Conservation (phyloP, 2,888 invertebrate species). For the Nematopogon swammerdamellus region DNA sequence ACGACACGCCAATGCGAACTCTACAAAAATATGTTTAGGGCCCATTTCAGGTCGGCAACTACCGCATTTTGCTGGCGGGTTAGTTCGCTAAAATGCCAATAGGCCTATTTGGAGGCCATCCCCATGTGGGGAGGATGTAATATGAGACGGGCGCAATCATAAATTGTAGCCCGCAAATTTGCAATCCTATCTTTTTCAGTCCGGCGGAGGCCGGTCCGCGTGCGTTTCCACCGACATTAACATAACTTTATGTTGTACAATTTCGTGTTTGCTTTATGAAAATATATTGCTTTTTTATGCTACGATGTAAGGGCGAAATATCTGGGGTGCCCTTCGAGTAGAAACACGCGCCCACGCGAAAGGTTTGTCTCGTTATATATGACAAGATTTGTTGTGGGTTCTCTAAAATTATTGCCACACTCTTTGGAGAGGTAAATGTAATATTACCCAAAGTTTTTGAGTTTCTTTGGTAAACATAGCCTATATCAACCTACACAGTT, state of each 20-base stretch:
- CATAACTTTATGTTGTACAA: conserved; percentile 47
- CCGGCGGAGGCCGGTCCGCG: conserved; percentile 32
- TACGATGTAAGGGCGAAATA: not conserved
- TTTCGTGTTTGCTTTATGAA: conserved; percentile 39
- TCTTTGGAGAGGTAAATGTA: not conserved
- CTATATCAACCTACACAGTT: too few species aligned
- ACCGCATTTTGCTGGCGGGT: conserved; percentile 21
- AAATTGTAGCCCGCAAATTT: conserved; percentile 56
- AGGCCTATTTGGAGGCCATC: conserved; percentile 33
- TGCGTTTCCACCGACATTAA: conserved; percentile 27
- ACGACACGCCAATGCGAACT: conserved; percentile 44
- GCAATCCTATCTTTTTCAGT: conserved; percentile 51
- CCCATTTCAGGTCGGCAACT: conserved; percentile 45
- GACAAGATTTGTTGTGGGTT: too few species aligned
- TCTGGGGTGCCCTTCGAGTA: not conserved
- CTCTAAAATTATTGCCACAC: too few species aligned
- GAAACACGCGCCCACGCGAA: not conserved
- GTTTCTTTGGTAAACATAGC: too few species aligned
- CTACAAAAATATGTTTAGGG: conserved; percentile 55
- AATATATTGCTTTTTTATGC: conserved; percentile 13
- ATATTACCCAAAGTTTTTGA: not conserved
- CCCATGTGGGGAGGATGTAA: conserved; percentile 29
- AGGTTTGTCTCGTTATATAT: too few species aligned
- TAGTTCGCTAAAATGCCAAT: conserved; percentile 47
- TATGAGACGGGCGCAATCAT: conserved; percentile 35